Evolutionary conservation across 2,888 invertebrate genomes (phyloP).

Genomic region (Zaprionus bogoriensis): DNA sequence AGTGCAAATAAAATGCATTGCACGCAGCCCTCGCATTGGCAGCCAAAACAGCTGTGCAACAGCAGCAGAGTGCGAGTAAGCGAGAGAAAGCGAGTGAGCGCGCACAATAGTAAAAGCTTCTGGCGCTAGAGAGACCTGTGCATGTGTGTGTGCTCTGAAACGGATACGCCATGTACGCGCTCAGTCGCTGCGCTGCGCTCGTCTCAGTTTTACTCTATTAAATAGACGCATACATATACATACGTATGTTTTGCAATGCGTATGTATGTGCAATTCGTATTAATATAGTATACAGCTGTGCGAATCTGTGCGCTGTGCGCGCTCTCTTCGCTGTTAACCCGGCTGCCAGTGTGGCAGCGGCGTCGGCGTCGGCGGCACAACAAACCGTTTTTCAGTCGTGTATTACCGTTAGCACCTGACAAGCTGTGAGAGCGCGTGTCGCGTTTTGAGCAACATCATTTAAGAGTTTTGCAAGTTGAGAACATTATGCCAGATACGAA

Average conservation of each 20-base stretch:
- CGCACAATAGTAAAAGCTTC: slow-evolving; percentile 46
- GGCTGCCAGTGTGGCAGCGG: background rate
- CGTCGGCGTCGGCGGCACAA: slow-evolving; percentile 21
- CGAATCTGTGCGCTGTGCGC: background rate
- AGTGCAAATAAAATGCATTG: slow-evolving; percentile 30
- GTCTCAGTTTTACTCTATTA: slow-evolving; percentile 41
- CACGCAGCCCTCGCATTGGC: slow-evolving; percentile 39
- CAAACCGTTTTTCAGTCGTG: slow-evolving; percentile 47
- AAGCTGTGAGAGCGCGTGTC: slow-evolving; percentile 32
- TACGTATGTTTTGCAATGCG: background rate
- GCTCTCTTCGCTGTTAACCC: slow-evolving; percentile 21
- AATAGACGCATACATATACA: slow-evolving; percentile 13
- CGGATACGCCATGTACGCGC: slow-evolving; percentile 60
- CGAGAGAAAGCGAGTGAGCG: slow-evolving; percentile 6
- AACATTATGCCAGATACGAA: slow-evolving; percentile 67
- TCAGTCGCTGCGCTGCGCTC: slow-evolving; percentile 53
- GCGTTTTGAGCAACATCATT: slow-evolving; percentile 18
- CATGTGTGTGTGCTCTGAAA: slow-evolving; percentile 27
- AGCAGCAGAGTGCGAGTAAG: background rate
- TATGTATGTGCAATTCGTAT: slow-evolving; percentile 17
- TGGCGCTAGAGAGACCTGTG: slow-evolving; percentile 7
- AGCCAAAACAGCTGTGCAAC: slow-evolving; percentile 46
- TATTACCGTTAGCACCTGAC: slow-evolving; percentile 58
- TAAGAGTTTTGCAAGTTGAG: slow-evolving; percentile 4
- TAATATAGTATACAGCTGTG: slow-evolving; percentile 24